Base-by-base conservation (phyloP, 2,888 invertebrate genomes). In the Chaetogeoica ovagalla region DNA sequence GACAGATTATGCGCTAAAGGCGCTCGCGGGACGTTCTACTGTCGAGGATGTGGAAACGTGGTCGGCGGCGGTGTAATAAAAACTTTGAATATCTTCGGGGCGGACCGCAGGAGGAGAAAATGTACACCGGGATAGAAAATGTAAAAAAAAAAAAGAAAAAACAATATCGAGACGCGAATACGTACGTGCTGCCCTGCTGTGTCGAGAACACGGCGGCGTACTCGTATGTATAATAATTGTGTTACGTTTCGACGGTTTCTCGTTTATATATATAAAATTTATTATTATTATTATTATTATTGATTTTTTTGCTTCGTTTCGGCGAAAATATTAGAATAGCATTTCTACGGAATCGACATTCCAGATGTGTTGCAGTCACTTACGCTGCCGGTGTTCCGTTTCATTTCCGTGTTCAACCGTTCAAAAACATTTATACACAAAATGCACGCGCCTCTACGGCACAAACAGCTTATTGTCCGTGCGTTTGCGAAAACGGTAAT, bases 1-100 rank as follows among this genome's bases (percentile, higher is more conserved):
- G 30, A 8, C 43, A 11, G 48, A 76, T 76, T 76, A 76, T 76
- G 52, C 60, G 52, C 60, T 69, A 76, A 76, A 60, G 30, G 23
- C 68, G 21, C 68, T 76, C 75, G 48, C 19, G 68, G 57, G 68
- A 76, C 60, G 9, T 55, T 52, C 37, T 37, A 23, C 57, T 19
- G 39, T 23, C 15, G 43, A 48, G 48, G 52, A 52, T 9, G 4
- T 30, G 4, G 30, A 48, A 48, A 59, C 55, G 48, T n/a, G 59
- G 59, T 48, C 68, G n/a, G 9, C 7, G 48, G 9, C 7, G 48
- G 13, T 11, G 13, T 4, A 17, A 59, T 68, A 76, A 76, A 59
- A 76, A 76, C 76, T 66, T 68, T 66, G 57, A 66, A 68, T 68
- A 68, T 75, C 59, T 23, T 23, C 19, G 39, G 39, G 39, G 39